These are phyloP conservation scores for Peromyscus californicus DNA, from an alignment of 2,113 vertebrate species.

Conservation along the genomic window DNA sequence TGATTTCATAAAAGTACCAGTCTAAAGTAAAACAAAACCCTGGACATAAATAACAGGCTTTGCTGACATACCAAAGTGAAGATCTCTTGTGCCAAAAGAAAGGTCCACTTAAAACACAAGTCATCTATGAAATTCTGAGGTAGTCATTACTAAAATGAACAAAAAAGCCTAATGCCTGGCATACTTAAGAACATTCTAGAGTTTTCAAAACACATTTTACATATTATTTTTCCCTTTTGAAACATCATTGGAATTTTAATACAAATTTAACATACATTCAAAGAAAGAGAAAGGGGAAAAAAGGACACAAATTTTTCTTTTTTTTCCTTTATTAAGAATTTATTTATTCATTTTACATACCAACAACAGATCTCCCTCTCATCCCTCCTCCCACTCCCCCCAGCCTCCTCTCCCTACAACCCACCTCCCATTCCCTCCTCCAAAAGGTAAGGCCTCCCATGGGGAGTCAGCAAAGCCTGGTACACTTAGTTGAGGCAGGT, in stretches of 20 bases:
- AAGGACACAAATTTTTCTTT: too few species aligned
- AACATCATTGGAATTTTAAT: not conserved
- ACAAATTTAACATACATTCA: not conserved
- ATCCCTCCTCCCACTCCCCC: too few species aligned
- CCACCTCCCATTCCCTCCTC: too few species aligned
- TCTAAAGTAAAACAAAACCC: slow-evolving; percentile 7
- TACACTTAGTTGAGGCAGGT: too few species aligned
- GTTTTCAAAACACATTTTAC: not conserved
- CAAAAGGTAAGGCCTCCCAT: too few species aligned
- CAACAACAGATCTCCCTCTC: too few species aligned
- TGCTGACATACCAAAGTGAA: not conserved
- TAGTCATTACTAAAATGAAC: slow-evolving; percentile 12
- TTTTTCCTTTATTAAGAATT: too few species aligned
- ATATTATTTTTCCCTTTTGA: not conserved
- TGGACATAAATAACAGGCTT: not conserved
- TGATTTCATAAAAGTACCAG: not conserved
- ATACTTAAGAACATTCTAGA: not conserved
- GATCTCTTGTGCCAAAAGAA: slow-evolving; percentile 21
- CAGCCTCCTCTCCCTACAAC: too few species aligned
- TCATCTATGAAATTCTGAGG: not conserved
- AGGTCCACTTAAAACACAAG: not conserved
- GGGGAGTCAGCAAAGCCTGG: too few species aligned
- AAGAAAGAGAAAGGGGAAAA: not conserved
- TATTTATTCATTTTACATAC: too few species aligned
- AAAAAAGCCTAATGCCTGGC: not conserved